Percentiles rank a stretch among this genome's conserved stretches.
Evolutionary conservation across 2,797 vertebrate species (phyloP).

Genomic region (Eidolon dupreanum): DNA sequence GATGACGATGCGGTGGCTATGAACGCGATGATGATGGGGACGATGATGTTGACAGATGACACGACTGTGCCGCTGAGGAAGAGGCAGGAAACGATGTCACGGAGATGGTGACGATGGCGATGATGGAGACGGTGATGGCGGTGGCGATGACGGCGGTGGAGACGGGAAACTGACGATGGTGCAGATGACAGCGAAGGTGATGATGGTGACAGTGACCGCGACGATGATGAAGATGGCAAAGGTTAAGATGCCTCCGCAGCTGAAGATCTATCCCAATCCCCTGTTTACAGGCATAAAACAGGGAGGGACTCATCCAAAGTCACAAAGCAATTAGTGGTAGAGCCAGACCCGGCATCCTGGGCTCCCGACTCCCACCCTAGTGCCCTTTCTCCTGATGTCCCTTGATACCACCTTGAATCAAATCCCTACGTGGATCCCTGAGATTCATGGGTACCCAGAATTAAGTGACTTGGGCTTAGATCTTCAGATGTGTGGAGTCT

Average conservation of each 20-base stretch:
- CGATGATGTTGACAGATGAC: background rate
- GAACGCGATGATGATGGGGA: rapidly evolving
- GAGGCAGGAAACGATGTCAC: background rate
- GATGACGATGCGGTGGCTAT: rapidly evolving
- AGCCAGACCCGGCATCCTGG: background rate
- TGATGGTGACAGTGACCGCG: rapidly evolving
- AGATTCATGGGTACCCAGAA: background rate
- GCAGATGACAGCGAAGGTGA: background rate
- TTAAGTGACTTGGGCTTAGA: background rate
- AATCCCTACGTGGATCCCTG: background rate
- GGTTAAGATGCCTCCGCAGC: rapidly evolving
- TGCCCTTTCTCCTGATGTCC: background rate
- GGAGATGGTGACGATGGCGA: rapidly evolving
- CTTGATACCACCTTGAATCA: too few relatives aligned
- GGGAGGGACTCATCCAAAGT: background rate
- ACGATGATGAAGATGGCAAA: background rate
- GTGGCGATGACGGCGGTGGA: rapidly evolving
- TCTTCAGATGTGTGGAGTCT: too few relatives aligned
- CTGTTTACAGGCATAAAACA: background rate
- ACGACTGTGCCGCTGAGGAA: rapidly evolving
- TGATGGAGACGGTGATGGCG: background rate
- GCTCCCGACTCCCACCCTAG: background rate
- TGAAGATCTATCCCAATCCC: background rate
- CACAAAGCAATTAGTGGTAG: background rate
- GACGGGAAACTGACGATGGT: rapidly evolving